Evolutionary conservation across 2,113 vertebrate genomes (phyloP), one percentile per base, ranked within the genome.

Genomic region (Zapus hudsonius): DNA sequence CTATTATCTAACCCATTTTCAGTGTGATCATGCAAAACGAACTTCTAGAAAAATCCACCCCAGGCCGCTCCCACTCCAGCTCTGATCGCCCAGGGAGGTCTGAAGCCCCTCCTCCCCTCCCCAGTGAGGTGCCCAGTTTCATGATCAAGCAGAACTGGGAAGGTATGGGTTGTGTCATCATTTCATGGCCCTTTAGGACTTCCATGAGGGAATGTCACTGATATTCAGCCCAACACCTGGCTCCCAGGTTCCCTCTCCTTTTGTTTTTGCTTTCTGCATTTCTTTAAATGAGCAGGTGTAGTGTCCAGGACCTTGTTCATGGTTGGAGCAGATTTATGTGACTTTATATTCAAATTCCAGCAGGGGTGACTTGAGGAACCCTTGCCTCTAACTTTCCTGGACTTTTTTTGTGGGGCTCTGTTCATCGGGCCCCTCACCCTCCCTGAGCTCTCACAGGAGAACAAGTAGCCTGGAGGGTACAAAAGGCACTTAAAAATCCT

Each of bases 191-290:
- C 25, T 19, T 31, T n/a, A 67, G 16, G 52, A 38, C 17, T 19
- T 27, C 57, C 10, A 9, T 2, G 4, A 16, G 16, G 1, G 0
- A 5, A 4, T 13, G 63, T 13, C 36, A 19, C 5, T 0, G 0
- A 10, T 0, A 5, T 8, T 72, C 15, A 2, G 33, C 19, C 2
- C 1, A 29, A 0, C 5, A 16, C 67, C 16, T 36, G 17, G 3
- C 42, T 12, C 73, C 11, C 20, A 40, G 15, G 0, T 0, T 31
- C 13, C 38, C 15, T 0, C 1, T 52, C 22, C n/a, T 78, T 47
- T 36, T 33, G 31, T 42, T 5, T 40, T 20, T 31, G 19, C 72
- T 44, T 29, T 52, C 61, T 36, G n/a, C 11, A 0, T 31, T 16
- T 84, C 31, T 20, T n/a, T 33, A 42, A 0, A 63, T 0, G 44